phyloP scores from a whole-genome alignment of 2,113 vertebrate species.

The Nesogale talazaci region DNA sequence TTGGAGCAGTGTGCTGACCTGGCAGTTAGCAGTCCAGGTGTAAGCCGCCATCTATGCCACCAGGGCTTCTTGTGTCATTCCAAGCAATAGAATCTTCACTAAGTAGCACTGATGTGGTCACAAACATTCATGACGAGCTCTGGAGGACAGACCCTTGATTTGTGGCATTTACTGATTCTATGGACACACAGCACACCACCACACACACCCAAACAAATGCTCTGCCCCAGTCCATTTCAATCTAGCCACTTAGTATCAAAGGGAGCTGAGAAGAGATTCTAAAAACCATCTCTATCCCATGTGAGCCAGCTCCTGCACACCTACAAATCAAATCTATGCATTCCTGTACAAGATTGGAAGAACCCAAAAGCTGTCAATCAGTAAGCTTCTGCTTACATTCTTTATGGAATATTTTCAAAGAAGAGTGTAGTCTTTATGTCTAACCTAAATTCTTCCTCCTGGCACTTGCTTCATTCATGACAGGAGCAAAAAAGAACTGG shows the following conservation, averaged over 20 bases:
- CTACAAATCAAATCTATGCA: slow-evolving; percentile 21
- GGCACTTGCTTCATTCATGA: slow-evolving; percentile 20
- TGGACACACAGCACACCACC: too few relatives aligned
- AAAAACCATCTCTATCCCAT: slow-evolving; percentile 23
- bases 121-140: slow-evolving; percentile 18
- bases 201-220: too few relatives aligned
- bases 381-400: slow-evolving; percentile 4
- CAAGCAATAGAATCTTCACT: not conserved
- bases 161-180: slow-evolving; percentile 2
- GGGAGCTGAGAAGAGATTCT: not conserved
- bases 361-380: not conserved
- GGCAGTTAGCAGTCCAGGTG: too few relatives aligned
- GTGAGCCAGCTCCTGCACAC: not conserved
- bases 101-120: not conserved
- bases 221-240: too few relatives aligned
- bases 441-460: slow-evolving; percentile 23
- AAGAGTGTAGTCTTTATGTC: not conserved
- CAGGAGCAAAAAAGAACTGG: not conserved
- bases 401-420: not conserved
- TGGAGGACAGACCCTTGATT: not conserved
- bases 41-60: not conserved
- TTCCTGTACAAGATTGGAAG: not conserved
- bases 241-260: not conserved
- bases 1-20: too few relatives aligned
- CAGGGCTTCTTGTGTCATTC: too few relatives aligned